Base-by-base conservation (phyloP, 2,888 invertebrate genomes). In the Belgica antarctica region DNA sequence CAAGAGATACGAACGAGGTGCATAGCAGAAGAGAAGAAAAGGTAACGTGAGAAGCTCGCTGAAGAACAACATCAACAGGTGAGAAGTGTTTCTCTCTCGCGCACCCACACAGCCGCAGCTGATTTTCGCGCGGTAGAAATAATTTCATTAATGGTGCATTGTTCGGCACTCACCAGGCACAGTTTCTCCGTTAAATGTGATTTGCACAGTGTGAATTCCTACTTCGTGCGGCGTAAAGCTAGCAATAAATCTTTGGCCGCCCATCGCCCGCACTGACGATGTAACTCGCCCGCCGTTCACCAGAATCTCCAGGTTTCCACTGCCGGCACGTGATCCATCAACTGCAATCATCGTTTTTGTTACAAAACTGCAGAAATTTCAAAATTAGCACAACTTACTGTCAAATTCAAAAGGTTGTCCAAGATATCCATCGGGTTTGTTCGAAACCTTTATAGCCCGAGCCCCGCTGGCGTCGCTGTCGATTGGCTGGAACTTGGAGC, bases 341-440 rank as follows among this genome's bases (percentile, higher is more conserved):
- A 98, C 95, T 95, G 77, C 41, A 79, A 52, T 68, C 19, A n/a
- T 41, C 15, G 19, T 4, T 59, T 41, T 41, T 41, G 7, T 19
- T 24, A n/a, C n/a, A n/a, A n/a, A n/a, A n/a, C n/a, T n/a, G 24
- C 19, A 59, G 17, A 17, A 41, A 41, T 4, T 19, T 25, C 15
- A 61, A 41, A 61, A 15, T 52, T 59, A 71, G n/a, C n/a, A 47
- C 17, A 15, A 79, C 86, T 84, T 82, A 95, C 95, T 96, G 83
- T 95, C 94, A 82, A 99, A 98, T 81, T 96, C 93, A 68, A 96
- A 94, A 69, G 95, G 92, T 78, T 90, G 88, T 73, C 96, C 94
- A 70, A 97, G 86, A 63, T 89, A 83, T 73, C 95, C 95, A 81
- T 91, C 89, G 1, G 92, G 90, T 74, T 94, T 89, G 71, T 87